Percentiles rank a stretch among this genome's conserved stretches.
phyloP scores from a whole-genome alignment of 2,888 invertebrate genomes.

The Machimus rusticus region DNA sequence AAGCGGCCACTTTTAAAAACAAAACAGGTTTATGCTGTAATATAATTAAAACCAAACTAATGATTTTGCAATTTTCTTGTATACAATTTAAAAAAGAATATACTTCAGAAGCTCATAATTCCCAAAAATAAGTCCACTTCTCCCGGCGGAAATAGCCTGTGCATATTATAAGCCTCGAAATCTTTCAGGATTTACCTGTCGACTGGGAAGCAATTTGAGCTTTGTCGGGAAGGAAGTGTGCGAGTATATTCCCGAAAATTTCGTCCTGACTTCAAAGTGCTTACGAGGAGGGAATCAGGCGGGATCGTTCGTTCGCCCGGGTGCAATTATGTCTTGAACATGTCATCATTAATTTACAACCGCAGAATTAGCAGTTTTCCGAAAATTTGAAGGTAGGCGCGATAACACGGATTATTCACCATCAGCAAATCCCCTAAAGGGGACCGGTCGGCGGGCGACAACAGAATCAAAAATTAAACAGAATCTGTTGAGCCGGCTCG shows the following conservation, averaged over 20 bases:
- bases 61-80: not conserved
- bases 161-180: not conserved
- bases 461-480: slow-evolving; percentile 6
- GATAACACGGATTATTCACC: not conserved
- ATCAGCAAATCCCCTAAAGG: not conserved
- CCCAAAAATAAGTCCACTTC: not conserved
- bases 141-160: not conserved
- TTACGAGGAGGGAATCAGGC: not conserved
- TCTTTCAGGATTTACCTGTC: not conserved
- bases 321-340: not conserved
- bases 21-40: not conserved
- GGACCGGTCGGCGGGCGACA: not conserved
- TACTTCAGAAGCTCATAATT: not conserved
- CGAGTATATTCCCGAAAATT: not conserved
- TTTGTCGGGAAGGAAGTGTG: not conserved
- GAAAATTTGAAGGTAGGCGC: not conserved
- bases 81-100: not conserved
- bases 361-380: not conserved
- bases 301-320: not conserved
- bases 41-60: not conserved
- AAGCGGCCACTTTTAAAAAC: not conserved
- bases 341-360: not conserved
- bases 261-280: not conserved
- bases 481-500: not conserved
- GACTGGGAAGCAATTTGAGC: not conserved